Conservation (phyloP, 2,113 vertebrate species). For the Corvus hawaiiensis region DNA sequence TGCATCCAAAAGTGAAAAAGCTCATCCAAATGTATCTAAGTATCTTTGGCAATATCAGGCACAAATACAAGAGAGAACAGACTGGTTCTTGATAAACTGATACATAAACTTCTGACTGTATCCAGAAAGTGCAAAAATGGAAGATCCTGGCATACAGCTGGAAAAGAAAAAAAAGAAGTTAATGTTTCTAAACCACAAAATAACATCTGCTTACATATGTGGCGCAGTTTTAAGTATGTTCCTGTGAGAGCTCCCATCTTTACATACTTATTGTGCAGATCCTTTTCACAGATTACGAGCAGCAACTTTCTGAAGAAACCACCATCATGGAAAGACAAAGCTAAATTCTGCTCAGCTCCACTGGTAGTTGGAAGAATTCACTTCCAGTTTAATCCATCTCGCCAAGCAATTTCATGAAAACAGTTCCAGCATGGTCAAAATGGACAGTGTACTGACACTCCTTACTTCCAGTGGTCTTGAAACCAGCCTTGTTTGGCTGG, state of each 20-base stretch:
- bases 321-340: background rate
- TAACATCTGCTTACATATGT: constrained; percentile 24
- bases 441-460: background rate
- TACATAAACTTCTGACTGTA: background rate
- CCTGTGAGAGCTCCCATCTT: background rate
- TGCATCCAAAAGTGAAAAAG: background rate
- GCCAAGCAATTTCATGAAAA: background rate
- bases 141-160: constrained; percentile 10
- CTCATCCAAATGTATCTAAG: background rate
- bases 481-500: background rate
- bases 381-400: background rate
- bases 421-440: background rate
- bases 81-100: background rate
- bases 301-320: background rate
- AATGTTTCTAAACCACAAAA: constrained; percentile 14
- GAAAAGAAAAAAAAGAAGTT: background rate
- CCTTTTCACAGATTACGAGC: background rate
- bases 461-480: background rate
- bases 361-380: background rate
- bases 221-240: background rate
- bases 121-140: background rate
- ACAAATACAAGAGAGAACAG: background rate
- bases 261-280: background rate
- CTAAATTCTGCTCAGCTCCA: background rate
- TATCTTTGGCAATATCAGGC: background rate